Evolutionary conservation across 2,797 vertebrate species (phyloP), one percentile per base, ranked within the genome.

Genomic region (Dermochelys coriacea): DNA sequence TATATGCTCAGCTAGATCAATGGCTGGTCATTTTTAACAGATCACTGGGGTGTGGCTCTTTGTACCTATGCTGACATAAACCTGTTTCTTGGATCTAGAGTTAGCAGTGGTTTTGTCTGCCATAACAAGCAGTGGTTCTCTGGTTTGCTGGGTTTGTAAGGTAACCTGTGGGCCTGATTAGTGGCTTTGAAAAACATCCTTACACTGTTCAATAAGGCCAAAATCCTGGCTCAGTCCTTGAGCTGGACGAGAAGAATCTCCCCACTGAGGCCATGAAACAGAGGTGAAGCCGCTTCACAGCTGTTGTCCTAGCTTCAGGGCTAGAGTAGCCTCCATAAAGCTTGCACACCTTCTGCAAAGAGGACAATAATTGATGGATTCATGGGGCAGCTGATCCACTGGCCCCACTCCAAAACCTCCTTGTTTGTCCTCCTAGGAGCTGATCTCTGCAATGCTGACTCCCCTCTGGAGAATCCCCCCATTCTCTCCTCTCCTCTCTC

Each of bases 401-500:
- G 89, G 37, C 85, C 50, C 83, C 75, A 81, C 23, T 41, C 83
- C 80, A 81, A 57, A 96, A 79, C 85, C 29, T 49, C 1, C 0
- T 83, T 93, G 79, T 77, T 71, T 86, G 37, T 90, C 50, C 80
- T 54, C 7, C 0, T 0, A 11, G 12, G 14, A 89, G 55, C 92
- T 86, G 89, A 87, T 89, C 51, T 91, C 16, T 75, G 47, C 25
- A 29, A 75, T 93, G 88, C 80, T 83, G 86, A 85, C 55, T 34
- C 89, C 59, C 79, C 54, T 95, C 84, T 91, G 77, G 89, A 90
- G 93, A 93, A 61, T 96, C 94, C 86, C 81, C 93, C 27, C 19
- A 57, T 27, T 90, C 80, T 79, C 2, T 4, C 88, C 80, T 79
- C 2, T 4, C 88, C 81, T 87, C 94, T 95, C 90, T 74, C 23